Evolutionary conservation across 2,113 vertebrate species (phyloP).

Genomic region (Camelus bactrianus): DNA sequence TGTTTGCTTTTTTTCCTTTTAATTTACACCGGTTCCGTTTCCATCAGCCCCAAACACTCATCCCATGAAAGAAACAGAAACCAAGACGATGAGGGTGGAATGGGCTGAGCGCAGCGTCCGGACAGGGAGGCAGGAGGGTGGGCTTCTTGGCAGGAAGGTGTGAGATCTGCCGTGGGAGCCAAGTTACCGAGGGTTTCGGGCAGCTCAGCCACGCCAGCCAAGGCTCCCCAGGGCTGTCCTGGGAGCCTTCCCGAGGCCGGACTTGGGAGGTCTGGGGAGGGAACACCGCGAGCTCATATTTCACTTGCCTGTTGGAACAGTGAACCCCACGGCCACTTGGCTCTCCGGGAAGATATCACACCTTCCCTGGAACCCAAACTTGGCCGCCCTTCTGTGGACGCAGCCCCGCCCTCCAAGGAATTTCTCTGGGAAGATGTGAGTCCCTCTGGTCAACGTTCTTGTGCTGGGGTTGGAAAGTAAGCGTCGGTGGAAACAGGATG

Average conservation of each 20-base stretch:
- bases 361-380: conserved; percentile 25
- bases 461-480: neutral
- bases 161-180: conserved; percentile 65
- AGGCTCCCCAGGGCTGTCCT: conserved; percentile 75
- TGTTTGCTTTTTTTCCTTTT: too few relatives aligned
- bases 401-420: neutral
- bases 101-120: rapidly evolving
- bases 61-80: neutral
- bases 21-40: neutral
- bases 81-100: neutral
- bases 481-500: neutral
- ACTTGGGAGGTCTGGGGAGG: conserved; percentile 81
- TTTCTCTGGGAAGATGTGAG: conserved; percentile 12
- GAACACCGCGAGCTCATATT: conserved; percentile 76
- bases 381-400: neutral
- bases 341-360: conserved; percentile 74
- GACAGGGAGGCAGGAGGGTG: neutral
- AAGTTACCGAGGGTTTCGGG: conserved; percentile 72
- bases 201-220: conserved; percentile 79
- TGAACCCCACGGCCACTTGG: conserved; percentile 76
- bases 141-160: conserved; percentile 71
- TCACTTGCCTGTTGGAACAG: conserved; percentile 75
- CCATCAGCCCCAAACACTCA: conserved; percentile 7
- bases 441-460: conserved; percentile 67
- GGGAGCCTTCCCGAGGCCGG: conserved; percentile 74